phyloP scores from a whole-genome alignment of 2,888 invertebrate genomes.

The Cheilosia vulpina region DNA sequence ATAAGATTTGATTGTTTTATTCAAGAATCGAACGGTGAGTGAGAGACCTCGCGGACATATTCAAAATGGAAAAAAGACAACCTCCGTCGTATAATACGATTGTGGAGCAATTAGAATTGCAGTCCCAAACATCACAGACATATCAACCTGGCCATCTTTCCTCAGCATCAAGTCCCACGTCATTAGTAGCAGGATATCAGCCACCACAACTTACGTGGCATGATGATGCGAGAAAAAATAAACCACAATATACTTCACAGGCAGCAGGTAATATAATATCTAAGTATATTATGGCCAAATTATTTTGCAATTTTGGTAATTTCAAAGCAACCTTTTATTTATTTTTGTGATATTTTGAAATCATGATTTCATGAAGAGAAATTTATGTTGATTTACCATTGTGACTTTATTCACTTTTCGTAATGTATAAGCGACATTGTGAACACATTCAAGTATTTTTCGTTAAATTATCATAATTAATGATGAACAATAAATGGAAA shows the following conservation, averaged over 20 bases:
- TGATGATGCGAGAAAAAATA: constrained; percentile 30
- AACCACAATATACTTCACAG: constrained; percentile 29
- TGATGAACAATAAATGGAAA: too few species aligned
- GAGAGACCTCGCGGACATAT: background rate
- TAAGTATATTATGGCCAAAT: background rate
- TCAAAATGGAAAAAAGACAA: constrained; percentile 2
- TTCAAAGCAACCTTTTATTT: background rate
- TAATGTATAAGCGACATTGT: background rate
- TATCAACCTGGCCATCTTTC: background rate
- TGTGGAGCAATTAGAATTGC: background rate
- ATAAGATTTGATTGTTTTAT: constrained; percentile 7
- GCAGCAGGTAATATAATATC: constrained; percentile 35
- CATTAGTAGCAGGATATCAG: background rate
- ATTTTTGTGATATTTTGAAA: too few species aligned
- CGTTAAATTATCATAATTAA: too few species aligned
- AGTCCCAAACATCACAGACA: background rate
- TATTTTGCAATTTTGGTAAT: background rate
- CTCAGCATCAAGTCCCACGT: background rate
- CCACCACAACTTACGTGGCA: constrained; percentile 18
- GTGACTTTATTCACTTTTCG: background rate
- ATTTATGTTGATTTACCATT: too few species aligned
- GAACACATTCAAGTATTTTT: too few species aligned
- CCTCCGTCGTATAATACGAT: background rate
- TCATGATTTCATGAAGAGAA: too few species aligned
- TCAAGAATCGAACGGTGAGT: background rate